phyloP scores from a whole-genome alignment of 2,113 vertebrate genomes.

The Rynchops niger region DNA sequence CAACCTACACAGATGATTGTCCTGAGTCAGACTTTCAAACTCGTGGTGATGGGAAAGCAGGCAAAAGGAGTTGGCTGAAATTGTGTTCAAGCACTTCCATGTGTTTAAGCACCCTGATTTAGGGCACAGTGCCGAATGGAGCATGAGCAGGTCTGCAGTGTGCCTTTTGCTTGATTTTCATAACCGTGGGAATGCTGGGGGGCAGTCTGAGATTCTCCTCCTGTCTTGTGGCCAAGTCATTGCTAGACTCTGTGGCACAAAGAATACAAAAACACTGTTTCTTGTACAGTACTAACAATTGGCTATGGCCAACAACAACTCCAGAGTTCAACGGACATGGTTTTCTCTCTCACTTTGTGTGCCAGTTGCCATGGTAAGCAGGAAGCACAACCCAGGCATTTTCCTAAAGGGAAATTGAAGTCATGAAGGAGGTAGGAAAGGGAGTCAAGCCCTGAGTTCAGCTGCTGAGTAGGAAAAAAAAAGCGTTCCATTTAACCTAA shows the following conservation, averaged over 20 bases:
- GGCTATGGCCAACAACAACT: neutral
- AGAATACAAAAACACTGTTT: neutral
- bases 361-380: slow-evolving; percentile 47
- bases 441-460: neutral
- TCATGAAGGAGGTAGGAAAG: slow-evolving; percentile 27
- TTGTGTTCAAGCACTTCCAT: neutral
- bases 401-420: slow-evolving; percentile 49
- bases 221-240: neutral
- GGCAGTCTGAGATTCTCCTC: neutral
- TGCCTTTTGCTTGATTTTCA: neutral
- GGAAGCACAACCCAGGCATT: slow-evolving; percentile 23
- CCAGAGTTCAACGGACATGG: neutral
- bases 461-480: neutral
- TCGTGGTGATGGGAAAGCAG: neutral
- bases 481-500: neutral
- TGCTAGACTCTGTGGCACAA: neutral
- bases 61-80: neutral
- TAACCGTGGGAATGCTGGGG: neutral
- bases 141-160: neutral
- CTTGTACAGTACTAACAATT: neutral
- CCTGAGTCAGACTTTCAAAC: neutral
- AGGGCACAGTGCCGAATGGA: neutral
- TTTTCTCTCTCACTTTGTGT: neutral
- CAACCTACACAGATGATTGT: neutral
- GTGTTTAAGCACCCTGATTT: neutral